These are phyloP conservation scores for Sebastes flavidus DNA, from an alignment of 2,797 vertebrate genomes.

Conservation along the genomic window DNA sequence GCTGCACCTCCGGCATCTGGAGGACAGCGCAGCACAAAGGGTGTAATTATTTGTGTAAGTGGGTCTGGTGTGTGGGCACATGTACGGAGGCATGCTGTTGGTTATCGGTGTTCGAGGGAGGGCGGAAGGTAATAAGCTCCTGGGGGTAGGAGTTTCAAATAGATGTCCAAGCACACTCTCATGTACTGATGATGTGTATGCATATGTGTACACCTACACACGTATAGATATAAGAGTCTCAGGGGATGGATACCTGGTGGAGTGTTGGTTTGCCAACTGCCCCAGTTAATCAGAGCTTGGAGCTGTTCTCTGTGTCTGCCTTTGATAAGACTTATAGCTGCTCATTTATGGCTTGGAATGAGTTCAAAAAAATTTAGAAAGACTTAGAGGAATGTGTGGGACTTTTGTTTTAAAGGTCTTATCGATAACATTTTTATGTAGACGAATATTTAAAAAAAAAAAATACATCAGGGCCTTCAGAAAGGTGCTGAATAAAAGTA, in stretches of 20 bases:
- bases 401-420: neutral
- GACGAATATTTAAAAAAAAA: no score
- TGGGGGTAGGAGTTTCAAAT: neutral
- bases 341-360: constrained; percentile 18
- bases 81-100: neutral
- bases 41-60: constrained; percentile 15
- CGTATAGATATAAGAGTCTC: neutral
- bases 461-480: no score
- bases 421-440: no score
- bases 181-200: neutral
- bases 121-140: constrained; percentile 18
- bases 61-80: constrained; percentile 9
- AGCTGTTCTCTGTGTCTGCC: constrained; percentile 14
- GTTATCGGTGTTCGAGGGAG: neutral
- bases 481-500: no score
- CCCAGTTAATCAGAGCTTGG: constrained; percentile 39
- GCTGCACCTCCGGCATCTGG: constrained; percentile 85
- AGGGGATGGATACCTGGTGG: constrained; percentile 14
- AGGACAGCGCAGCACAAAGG: constrained; percentile 11
- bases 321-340: constrained; percentile 27
- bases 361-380: constrained; percentile 4
- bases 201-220: neutral
- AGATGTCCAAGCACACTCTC: neutral
- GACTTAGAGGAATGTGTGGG: neutral
- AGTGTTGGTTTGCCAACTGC: constrained; percentile 31